Conservation (phyloP, 2,797 vertebrate species). For the Psittacula echo region DNA sequence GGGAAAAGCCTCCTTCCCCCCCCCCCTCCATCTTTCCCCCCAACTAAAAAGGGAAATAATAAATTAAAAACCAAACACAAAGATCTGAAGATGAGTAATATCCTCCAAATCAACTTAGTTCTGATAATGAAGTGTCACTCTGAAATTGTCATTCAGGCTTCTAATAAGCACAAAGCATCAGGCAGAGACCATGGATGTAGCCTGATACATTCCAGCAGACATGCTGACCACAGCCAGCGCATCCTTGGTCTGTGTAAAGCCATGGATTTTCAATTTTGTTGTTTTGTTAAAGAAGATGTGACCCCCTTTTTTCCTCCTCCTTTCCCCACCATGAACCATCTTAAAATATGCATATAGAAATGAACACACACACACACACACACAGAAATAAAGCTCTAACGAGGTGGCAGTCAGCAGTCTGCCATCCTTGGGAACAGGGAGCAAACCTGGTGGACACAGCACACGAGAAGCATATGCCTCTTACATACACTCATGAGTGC, state of each 20-base stretch:
- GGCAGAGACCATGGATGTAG: neutral
- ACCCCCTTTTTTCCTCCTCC: neutral
- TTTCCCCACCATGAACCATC: neutral
- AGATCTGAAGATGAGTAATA: neutral
- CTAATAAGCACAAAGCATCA: neutral
- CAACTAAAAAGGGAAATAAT: fast-evolving
- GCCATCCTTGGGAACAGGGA: neutral
- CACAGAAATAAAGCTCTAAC: neutral
- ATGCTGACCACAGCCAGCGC: neutral
- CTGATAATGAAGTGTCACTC: neutral
- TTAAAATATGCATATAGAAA: neutral
- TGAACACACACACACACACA: neutral
- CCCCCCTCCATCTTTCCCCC: too few species aligned
- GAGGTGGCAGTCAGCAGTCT: neutral
- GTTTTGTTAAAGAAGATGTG: neutral
- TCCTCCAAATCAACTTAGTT: neutral
- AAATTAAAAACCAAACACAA: neutral
- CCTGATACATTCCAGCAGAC: neutral
- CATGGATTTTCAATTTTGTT: neutral
- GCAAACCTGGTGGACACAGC: neutral
- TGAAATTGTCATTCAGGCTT: neutral
- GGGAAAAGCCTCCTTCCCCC: neutral
- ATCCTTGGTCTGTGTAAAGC: neutral
- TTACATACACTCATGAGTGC: neutral
- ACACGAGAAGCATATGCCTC: neutral